Evolutionary conservation across 92 coral and sea anemone genomes (phyloP).

Genomic region (Porites evermanni): DNA sequence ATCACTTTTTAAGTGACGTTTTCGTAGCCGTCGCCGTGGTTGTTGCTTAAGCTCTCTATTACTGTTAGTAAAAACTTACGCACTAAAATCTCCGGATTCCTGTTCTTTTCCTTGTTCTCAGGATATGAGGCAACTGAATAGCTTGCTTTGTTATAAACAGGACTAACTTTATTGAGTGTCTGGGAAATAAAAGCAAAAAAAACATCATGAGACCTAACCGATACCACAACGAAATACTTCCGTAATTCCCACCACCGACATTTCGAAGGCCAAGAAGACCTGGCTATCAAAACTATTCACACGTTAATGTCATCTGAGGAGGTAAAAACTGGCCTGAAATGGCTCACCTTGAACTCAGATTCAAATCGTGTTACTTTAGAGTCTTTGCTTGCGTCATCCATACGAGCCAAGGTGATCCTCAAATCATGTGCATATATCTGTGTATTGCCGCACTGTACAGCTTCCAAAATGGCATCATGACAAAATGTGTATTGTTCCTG

Average conservation of each 20-base stretch:
- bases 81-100: conserved; percentile 86
- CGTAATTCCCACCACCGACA: too few species aligned
- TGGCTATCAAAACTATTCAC: too few species aligned
- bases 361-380: conserved; percentile 81
- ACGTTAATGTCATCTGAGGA: too few species aligned
- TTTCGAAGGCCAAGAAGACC: too few species aligned
- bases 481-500: conserved; percentile 98
- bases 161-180: conserved; percentile 97
- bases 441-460: conserved; percentile 97
- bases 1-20: too few species aligned
- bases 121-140: conserved; percentile 90
- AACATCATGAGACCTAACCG: too few species aligned
- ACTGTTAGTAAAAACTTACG: conserved; percentile 69
- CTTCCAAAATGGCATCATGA: conserved; percentile 93
- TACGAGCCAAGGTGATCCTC: conserved; percentile 82
- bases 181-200: conserved; percentile 13
- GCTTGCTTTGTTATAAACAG: conserved; percentile 84
- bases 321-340: not conserved
- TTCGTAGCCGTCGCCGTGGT: too few species aligned
- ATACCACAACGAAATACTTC: not conserved
- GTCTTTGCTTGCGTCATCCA: conserved; percentile 73
- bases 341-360: conserved; percentile 87
- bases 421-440: conserved; percentile 96
- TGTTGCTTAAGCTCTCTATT: too few species aligned
- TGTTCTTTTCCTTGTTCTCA: conserved; percentile 91